phyloP scores from a whole-genome alignment of 2,113 vertebrate genomes.

The Callaeas wilsoni region DNA sequence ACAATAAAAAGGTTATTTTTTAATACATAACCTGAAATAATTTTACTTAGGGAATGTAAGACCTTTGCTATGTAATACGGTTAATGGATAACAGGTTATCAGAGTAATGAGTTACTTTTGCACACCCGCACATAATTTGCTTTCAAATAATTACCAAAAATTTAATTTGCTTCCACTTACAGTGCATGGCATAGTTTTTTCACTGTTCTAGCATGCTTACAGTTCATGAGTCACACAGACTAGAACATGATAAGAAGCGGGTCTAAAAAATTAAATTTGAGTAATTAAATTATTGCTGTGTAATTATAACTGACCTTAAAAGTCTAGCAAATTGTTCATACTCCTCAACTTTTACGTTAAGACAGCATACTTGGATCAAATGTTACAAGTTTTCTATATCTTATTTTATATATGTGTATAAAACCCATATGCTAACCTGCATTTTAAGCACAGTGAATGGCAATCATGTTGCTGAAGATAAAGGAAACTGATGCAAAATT shows the following conservation, averaged over 20 bases:
- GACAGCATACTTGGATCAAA: not conserved
- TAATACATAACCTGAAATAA: not conserved
- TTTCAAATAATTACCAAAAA: not conserved
- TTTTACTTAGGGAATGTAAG: not conserved
- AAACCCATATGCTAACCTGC: not conserved
- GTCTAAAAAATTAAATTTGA: slow-evolving; percentile 22
- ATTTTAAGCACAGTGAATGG: not conserved
- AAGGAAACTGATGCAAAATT: not conserved
- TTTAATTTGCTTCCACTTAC: not conserved
- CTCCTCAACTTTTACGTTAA: not conserved
- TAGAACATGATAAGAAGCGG: not conserved
- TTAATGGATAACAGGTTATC: not conserved
- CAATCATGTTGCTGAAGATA: not conserved
- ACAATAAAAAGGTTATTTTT: not conserved
- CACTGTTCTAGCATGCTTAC: not conserved
- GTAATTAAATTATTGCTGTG: slow-evolving; percentile 25
- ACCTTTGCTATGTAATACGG: not conserved
- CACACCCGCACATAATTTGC: not conserved
- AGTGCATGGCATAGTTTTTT: not conserved
- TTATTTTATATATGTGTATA: not conserved
- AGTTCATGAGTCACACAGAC: not conserved
- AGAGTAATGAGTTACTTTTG: not conserved
- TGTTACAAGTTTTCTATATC: not conserved
- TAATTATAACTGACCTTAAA: slow-evolving; percentile 49
- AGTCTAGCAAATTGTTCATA: not conserved